Evolutionary conservation across 2,888 invertebrate species (phyloP).

Genomic region (Mechanitis messenoides): DNA sequence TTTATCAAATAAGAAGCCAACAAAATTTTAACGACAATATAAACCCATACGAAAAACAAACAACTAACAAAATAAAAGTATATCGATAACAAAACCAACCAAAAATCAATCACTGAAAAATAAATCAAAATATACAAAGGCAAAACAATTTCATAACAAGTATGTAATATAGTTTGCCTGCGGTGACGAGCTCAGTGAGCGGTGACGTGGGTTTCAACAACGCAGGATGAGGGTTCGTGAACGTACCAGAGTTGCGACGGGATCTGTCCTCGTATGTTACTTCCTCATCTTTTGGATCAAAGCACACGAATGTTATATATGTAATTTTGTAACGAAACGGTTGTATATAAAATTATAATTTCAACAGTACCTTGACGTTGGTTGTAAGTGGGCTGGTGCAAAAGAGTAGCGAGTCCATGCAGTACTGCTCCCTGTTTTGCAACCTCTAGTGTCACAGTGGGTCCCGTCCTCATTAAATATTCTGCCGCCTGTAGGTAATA

Average conservation of each 20-base stretch:
- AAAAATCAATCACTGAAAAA: constrained; percentile 12
- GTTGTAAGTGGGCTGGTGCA: constrained; percentile 86
- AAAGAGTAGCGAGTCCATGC: constrained; percentile 94
- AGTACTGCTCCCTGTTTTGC: constrained; percentile 98
- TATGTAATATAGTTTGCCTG: constrained; percentile 48
- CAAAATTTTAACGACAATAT: constrained; percentile 16
- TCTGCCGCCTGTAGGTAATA: constrained; percentile 87
- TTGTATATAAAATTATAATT: not conserved
- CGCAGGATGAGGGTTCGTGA: constrained; percentile 66
- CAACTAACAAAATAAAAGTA: constrained; percentile 17
- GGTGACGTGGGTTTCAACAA: constrained; percentile 60
- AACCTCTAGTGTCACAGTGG: constrained; percentile 94
- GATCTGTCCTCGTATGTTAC: constrained; percentile 54
- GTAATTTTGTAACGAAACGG: not conserved
- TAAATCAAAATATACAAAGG: constrained; percentile 20
- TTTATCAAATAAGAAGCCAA: constrained; percentile 13
- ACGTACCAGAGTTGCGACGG: constrained; percentile 68
- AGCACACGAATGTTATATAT: constrained; percentile 10
- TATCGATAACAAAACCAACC: constrained; percentile 13
- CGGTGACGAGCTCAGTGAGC: constrained; percentile 67
- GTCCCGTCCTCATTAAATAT: constrained; percentile 94
- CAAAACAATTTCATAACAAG: constrained; percentile 17
- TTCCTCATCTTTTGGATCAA: constrained; percentile 39
- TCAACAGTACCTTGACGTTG: constrained; percentile 52
- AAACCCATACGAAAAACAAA: constrained; percentile 19